Evolutionary conservation across 2,113 vertebrate genomes (phyloP).

Genomic region (Sylvia atricapilla): DNA sequence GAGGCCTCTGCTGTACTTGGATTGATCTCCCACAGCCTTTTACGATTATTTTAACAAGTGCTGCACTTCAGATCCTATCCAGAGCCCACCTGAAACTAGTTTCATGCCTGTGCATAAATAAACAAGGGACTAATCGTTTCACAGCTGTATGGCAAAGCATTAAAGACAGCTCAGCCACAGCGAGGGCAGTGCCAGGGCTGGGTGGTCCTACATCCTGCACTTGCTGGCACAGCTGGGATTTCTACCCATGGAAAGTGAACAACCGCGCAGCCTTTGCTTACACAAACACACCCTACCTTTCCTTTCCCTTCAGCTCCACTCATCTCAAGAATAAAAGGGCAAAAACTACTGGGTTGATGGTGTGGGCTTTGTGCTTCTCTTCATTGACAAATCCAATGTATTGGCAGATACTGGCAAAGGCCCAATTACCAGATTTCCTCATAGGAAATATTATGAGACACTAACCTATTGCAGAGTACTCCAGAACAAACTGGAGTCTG

Average conservation of each 20-base stretch:
- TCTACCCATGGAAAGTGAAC: background rate
- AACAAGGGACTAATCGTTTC: background rate
- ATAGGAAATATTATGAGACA: background rate
- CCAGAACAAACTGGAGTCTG: background rate
- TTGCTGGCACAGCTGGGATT: background rate
- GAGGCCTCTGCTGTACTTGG: background rate
- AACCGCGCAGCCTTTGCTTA: background rate
- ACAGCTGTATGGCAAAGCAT: background rate
- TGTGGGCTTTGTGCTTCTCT: background rate
- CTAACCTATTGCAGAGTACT: background rate
- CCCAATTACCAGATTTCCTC: background rate
- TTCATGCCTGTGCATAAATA: background rate
- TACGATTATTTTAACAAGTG: background rate
- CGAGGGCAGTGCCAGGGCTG: accelerated
- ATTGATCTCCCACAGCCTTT: background rate
- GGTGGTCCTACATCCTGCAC: background rate
- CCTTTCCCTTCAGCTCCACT: background rate
- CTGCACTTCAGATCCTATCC: background rate
- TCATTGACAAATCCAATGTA: background rate
- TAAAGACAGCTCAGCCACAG: background rate
- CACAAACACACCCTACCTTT: accelerated
- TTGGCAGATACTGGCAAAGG: background rate
- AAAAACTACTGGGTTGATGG: background rate
- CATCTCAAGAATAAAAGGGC: background rate
- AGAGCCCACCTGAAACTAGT: background rate